Base-by-base conservation (phyloP, 2,113 vertebrate species). In the Paraplagusia blochii region DNA sequence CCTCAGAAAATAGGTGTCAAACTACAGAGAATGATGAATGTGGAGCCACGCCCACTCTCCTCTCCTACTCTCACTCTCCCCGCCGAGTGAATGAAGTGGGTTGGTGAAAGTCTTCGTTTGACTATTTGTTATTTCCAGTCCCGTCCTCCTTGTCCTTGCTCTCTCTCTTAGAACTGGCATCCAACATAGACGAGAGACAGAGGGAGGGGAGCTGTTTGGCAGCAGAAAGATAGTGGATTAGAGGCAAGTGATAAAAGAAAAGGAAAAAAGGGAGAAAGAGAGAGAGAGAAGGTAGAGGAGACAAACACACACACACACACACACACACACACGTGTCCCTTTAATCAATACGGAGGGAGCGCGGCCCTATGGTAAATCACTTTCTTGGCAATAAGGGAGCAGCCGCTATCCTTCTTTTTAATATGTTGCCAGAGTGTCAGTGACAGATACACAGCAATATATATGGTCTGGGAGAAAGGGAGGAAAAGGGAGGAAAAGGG, bases 271-370 rank as follows among this genome's bases (percentile, higher is more conserved):
- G 43, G 48, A 49, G 44, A 53, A 59, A 58, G 4, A 55, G 40
- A 39, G 44, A 15, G 5, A 9, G 36, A 53, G 52, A 29, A 55
- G 62, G 33, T 38, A 42, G 53, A 57, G 57, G 47, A 51, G 56
- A 45, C 69, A 60, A 38, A 42, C 48, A 74, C 51, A 53, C 57
- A 71, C 63, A 51, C 44, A 46, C 48, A 51, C 63, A 52, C 60
- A 42, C 45, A 44, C 60, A 58, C 61, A 52, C 69, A 43, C 11
- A 46, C 47, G 38, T 12, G 52, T 77, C 71, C 71, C 63, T 82
- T 80, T 82, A 85, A 85, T 86, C 82, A 88, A 82, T 80, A 85
- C 29, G 65, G 78, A 66, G 66, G 66, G 72, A 79, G 74, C 73
- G 76, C 72, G 76, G 81, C 64, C 65, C 58, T 62, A 58, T 61